These are phyloP conservation scores for Andrena dorsata DNA, from an alignment of 2,888 invertebrate species.

Conservation along the genomic window DNA sequence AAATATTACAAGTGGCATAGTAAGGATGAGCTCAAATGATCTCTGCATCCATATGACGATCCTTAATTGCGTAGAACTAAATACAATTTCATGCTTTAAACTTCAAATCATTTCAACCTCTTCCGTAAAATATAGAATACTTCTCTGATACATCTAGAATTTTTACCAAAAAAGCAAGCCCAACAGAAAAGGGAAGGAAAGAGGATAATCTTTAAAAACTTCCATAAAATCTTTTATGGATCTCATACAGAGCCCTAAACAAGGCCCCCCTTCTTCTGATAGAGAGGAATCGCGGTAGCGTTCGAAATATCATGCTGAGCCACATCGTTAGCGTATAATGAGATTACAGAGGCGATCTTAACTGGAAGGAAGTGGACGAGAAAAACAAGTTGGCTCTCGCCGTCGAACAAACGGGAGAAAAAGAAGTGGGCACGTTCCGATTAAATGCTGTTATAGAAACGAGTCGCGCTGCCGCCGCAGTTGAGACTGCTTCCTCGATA, in stretches of 20 bases:
- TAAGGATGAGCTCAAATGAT: too few species aligned
- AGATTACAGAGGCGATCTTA: slow-evolving; percentile 71
- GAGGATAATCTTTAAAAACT: background rate
- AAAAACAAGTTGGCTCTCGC: slow-evolving; percentile 46
- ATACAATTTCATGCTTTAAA: too few species aligned
- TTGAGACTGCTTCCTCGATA: slow-evolving; percentile 19
- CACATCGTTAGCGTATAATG: slow-evolving; percentile 77
- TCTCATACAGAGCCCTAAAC: background rate
- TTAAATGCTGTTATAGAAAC: slow-evolving; percentile 56
- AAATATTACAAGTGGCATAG: too few species aligned
- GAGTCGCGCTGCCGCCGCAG: slow-evolving; percentile 28
- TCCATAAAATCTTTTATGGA: background rate
- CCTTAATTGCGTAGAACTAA: too few species aligned
- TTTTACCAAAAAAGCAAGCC: too few species aligned
- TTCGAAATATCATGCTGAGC: slow-evolving; percentile 74
- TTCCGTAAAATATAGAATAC: too few species aligned
- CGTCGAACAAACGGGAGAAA: slow-evolving; percentile 50
- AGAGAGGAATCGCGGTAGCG: slow-evolving; percentile 56
- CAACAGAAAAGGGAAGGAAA: background rate
- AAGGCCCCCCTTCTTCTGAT: background rate
- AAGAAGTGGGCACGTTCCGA: slow-evolving; percentile 49
- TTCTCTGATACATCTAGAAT: too few species aligned
- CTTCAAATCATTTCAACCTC: too few species aligned
- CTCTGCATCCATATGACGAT: too few species aligned
- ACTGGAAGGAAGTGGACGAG: slow-evolving; percentile 41